phyloP scores from a whole-genome alignment of 2,113 vertebrate genomes.

The Catagonus wagneri region DNA sequence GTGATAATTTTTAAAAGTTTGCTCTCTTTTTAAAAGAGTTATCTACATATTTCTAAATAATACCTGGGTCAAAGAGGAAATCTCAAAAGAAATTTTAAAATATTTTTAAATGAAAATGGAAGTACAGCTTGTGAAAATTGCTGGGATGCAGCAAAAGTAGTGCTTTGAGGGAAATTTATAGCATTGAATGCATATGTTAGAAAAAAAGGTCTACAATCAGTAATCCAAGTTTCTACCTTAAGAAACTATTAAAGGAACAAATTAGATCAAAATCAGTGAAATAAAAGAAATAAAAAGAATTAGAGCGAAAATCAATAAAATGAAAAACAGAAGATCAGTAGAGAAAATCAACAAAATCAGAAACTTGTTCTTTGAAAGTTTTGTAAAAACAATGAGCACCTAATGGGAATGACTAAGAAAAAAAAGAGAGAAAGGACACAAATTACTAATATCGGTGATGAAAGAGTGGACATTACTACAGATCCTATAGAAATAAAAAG shows the following conservation, averaged over 20 bases:
- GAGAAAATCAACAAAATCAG: not conserved
- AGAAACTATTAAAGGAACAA: not conserved
- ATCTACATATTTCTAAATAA: not conserved
- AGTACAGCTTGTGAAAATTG: not conserved
- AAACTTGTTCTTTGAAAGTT: not conserved
- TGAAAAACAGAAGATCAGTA: not conserved
- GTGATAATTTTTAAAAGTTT: not conserved
- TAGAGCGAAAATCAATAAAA: not conserved
- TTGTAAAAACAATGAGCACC: not conserved
- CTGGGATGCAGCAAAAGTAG: not conserved
- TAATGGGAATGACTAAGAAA: not conserved
- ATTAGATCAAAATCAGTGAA: not conserved
- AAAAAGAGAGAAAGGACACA: not conserved
- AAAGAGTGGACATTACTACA: not conserved
- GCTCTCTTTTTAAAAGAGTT: constrained; percentile 6
- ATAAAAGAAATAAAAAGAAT: not conserved
- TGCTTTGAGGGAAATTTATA: not conserved
- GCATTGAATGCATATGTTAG: not conserved
- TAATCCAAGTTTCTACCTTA: not conserved
- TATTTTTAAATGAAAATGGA: not conserved
- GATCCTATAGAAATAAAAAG: not conserved
- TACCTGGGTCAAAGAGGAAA: not conserved
- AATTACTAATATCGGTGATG: not conserved
- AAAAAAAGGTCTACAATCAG: not conserved
- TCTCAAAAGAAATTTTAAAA: not conserved